Conservation (phyloP, 2,797 vertebrate species). For the Pseudochirops corinnae region DNA sequence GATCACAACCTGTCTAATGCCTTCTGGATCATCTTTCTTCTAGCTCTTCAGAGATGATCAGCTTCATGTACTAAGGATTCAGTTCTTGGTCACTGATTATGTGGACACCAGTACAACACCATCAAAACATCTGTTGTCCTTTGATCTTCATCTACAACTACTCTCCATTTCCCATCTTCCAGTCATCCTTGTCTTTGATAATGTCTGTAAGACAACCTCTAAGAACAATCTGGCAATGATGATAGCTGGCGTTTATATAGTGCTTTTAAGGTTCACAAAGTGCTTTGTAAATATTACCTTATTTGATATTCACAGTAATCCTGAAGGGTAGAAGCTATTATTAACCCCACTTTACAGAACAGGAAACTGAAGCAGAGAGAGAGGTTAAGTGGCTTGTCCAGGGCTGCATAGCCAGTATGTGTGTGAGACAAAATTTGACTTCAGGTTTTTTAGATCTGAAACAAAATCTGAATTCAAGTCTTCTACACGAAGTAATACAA, state of each 20-base stretch:
- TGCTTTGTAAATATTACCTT: neutral
- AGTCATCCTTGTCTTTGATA: neutral
- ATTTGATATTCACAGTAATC: neutral
- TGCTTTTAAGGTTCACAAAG: neutral
- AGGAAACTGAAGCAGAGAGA: neutral
- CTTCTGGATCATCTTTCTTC: neutral
- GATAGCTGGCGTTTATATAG: neutral
- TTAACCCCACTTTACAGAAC: neutral
- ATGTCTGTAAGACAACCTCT: neutral
- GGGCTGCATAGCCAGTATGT: neutral
- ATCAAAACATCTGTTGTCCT: neutral
- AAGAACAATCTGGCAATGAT: neutral
- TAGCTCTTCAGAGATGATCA: neutral
- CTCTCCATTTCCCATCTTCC: neutral
- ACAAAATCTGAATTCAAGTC: no score
- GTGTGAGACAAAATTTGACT: neutral
- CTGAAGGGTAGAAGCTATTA: neutral
- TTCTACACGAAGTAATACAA: neutral
- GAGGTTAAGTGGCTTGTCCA: neutral
- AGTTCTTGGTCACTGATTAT: neutral
- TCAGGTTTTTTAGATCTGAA: neutral
- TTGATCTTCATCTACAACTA: neutral
- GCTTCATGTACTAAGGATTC: neutral
- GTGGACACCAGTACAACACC: neutral
- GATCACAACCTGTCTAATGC: neutral